Evolutionary conservation across 2,888 invertebrate species (phyloP).

Genomic region (Neoitamus cyanurus): DNA sequence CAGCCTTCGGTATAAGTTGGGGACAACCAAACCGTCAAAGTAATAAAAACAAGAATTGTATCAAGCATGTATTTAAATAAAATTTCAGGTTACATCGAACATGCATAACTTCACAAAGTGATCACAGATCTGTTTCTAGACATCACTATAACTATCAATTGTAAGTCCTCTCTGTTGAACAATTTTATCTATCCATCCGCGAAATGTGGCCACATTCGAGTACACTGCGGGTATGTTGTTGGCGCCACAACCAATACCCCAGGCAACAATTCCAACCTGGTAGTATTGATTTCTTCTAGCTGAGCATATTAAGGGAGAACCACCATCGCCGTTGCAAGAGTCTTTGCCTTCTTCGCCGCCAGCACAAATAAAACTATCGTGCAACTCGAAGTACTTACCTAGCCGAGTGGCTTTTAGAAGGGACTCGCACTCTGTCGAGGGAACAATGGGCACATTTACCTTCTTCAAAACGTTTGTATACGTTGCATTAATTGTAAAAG

Average conservation of each 20-base stretch:
- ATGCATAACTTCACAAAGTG: not conserved
- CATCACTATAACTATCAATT: not conserved
- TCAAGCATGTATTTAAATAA: not conserved
- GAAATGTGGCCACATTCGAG: conserved; percentile 72
- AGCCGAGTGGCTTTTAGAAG: conserved; percentile 73
- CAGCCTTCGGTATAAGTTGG: too few relatives aligned
- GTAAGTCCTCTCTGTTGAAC: not conserved
- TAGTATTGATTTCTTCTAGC: conserved; percentile 59
- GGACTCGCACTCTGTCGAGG: conserved; percentile 65
- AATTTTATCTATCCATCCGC: conserved; percentile 75
- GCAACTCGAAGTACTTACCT: conserved; percentile 73
- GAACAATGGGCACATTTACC: conserved; percentile 77
- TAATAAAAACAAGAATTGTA: not conserved
- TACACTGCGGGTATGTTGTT: conserved; percentile 77
- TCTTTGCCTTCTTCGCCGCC: conserved; percentile 75
- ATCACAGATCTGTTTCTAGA: not conserved
- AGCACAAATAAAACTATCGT: conserved; percentile 79
- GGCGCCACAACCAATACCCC: conserved; percentile 82
- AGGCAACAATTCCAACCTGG: conserved; percentile 71
- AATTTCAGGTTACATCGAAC: not conserved
- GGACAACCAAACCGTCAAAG: too few relatives aligned
- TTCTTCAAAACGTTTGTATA: conserved; percentile 74
- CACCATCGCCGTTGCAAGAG: conserved; percentile 72
- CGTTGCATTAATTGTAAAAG: conserved; percentile 65
- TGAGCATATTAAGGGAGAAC: conserved; percentile 78